Base-by-base conservation (phyloP, 2,888 invertebrate species). In the Limnephilus auricula region DNA sequence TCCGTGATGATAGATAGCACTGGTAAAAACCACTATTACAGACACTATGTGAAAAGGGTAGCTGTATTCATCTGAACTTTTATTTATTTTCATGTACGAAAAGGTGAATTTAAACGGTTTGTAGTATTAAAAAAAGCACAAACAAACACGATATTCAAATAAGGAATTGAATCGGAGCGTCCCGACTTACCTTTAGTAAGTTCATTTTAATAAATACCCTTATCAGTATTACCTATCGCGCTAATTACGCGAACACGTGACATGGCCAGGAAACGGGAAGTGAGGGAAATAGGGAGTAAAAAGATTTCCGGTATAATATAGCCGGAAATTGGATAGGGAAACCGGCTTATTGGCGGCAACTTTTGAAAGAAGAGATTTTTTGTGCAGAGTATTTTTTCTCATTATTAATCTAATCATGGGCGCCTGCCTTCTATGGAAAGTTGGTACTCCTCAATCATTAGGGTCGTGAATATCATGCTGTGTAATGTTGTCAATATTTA, bases 181-280 rank as follows among this genome's bases (percentile, higher is more conserved):
- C 78, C 79, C 30, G 34, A n/a, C 2, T 37, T 37, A 79, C 89
- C 89, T 89, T 79, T n/a, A 79, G 37, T 37, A 79, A 79, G 37
- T 89, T 79, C 32, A 89, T 89, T 89, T 89, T 89, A 31, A 89
- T 89, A 89, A 89, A 89, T 89, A 40, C 79, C 79, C 79, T 79
- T 79, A 89, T 89, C 89, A 50, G 34, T 34, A 87, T 31, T 89
- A 89, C 89, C 89, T 89, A 79, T 79, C 89, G 32, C 89, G 79
- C 89, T 89, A 89, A 89, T 89, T 89, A 89, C 89, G 18, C 89
- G 34, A 78, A 79, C 89, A 89, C 89, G 89, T 89, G 89, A 89
- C 89, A 12, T 79, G 78, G 34, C 13, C 79, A 78, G 78, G 89
- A 89, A 37, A 45, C 40, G 79, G 87, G 89, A 45, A 79, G 78